Conservation (phyloP, 2,888 invertebrate species). For the Liodrosophila aerea region DNA sequence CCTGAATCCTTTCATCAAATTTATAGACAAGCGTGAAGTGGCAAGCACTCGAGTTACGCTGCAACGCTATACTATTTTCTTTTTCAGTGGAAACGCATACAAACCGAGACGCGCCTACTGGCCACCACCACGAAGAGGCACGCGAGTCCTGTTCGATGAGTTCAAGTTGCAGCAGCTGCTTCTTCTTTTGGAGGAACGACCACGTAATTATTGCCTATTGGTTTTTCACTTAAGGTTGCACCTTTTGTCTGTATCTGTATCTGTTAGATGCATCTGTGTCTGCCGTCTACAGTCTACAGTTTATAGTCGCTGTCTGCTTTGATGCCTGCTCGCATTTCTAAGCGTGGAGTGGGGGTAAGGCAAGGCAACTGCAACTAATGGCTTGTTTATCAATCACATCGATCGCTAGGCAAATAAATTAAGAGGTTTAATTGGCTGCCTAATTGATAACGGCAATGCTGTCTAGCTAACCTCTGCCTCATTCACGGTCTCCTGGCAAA, state of each 20-base stretch:
- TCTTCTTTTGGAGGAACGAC: slow-evolving; percentile 5
- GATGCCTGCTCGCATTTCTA: slow-evolving; percentile 49
- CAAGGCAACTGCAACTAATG: slow-evolving; percentile 67
- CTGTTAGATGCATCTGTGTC: neutral
- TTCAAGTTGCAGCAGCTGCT: slow-evolving; percentile 52
- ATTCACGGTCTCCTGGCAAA: slow-evolving; percentile 29
- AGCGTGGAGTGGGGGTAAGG: too few species aligned
- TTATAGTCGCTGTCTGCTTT: slow-evolving; percentile 44
- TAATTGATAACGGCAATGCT: slow-evolving; percentile 58
- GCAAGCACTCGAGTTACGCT: slow-evolving; percentile 64
- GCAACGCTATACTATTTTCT: neutral
- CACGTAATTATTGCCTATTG: slow-evolving; percentile 49
- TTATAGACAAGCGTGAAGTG: slow-evolving; percentile 59
- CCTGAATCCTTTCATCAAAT: slow-evolving; percentile 60
- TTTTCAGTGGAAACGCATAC: slow-evolving; percentile 18
- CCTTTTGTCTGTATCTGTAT: slow-evolving; percentile 33
- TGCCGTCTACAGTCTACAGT: slow-evolving; percentile 9
- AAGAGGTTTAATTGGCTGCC: slow-evolving; percentile 52
- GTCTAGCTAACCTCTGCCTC: slow-evolving; percentile 1
- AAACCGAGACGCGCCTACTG: slow-evolving; percentile 10
- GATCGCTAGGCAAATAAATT: slow-evolving; percentile 65
- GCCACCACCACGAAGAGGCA: slow-evolving; percentile 21
- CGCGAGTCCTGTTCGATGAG: slow-evolving; percentile 44
- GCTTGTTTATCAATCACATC: slow-evolving; percentile 56
- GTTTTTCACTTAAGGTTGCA: slow-evolving; percentile 54